Evolutionary conservation across 2,797 vertebrate genomes (phyloP), one percentile per base, ranked within the genome.

Genomic region (Cyclura pinguis): DNA sequence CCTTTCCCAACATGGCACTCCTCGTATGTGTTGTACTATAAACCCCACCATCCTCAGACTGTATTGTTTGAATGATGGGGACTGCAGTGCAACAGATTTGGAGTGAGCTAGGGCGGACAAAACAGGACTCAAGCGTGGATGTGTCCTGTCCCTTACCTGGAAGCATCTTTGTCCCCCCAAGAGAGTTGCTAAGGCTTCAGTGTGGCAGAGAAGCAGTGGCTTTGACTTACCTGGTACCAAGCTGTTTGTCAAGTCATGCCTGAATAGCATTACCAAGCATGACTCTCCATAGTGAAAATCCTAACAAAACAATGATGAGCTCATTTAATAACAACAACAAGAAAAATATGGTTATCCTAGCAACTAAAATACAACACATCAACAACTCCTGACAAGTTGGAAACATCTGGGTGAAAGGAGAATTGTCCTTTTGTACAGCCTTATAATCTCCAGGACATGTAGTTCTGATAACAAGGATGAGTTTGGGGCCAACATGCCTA

Each of bases 201-300:
- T 7, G 91, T 47, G 27, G 13, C 4, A 32, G 95, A 93, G 95
- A 89, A 12, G 91, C 91, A 59, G 55, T 91, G 95, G 80, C 92
- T 85, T 93, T 95, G 0, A 81, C 89, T 94, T 95, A 96, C 94
- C 94, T 94, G 89, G 69, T 92, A 87, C 89, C 91, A 89, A 95
- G 95, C 94, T 92, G 35, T 84, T 95, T 89, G 92, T 92, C 94
- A 95, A 67, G 93, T 82, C 67, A 69, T 32, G 27, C 29, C 59
- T 93, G 92, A 92, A 87, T 89, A 93, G 88, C 67, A 94, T 92
- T 85, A 91, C 90, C 76, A 92, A 95, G 4, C 6, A 1, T 96
- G 94, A 96, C 91, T 96, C 93, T 95, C 67, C 72, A 69, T 24
- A 57, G 96, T 27, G 42, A 96, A 91, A 96, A 96, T 95, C 91